These are phyloP conservation scores for Ceratoteleas bidentatus DNA, from an alignment of 1,140 invertebrate species.

Conservation along the genomic window DNA sequence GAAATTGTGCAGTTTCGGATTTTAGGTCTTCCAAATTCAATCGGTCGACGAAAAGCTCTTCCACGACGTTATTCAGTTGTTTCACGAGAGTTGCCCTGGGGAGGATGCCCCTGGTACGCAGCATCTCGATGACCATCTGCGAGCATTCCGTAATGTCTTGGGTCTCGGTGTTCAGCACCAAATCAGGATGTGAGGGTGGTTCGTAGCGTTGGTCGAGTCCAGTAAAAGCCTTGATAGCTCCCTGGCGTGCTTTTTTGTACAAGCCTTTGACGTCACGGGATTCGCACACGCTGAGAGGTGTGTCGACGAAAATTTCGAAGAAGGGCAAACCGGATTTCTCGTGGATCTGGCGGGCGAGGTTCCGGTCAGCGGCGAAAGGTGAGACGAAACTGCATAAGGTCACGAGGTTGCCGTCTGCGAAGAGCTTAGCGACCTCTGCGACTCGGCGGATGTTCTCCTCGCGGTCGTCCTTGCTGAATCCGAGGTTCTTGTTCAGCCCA, in stretches of 20 bases:
- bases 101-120: slow-evolving; percentile 85
- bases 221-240: slow-evolving; percentile 97
- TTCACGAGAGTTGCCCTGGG: slow-evolving; percentile 82
- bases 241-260: slow-evolving; percentile 97
- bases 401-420: slow-evolving; percentile 97
- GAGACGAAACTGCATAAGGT: slow-evolving; percentile 98
- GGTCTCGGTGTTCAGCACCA: slow-evolving; percentile 92
- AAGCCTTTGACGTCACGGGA: slow-evolving; percentile 96
- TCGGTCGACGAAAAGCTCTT: slow-evolving; percentile 91
- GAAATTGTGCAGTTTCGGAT: slow-evolving; percentile 86
- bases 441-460: slow-evolving; percentile 98
- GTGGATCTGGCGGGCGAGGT: slow-evolving; percentile 92
- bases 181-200: slow-evolving; percentile 91
- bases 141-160: slow-evolving; percentile 90
- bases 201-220: slow-evolving; percentile 98
- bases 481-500: slow-evolving; percentile 96
- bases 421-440: slow-evolving; percentile 97
- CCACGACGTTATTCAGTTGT: slow-evolving; percentile 77
- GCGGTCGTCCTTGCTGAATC: slow-evolving; percentile 95
- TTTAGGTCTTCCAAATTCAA: slow-evolving; percentile 83
- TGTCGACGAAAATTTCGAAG: slow-evolving; percentile 97
- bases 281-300: slow-evolving; percentile 96
- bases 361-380: slow-evolving; percentile 95
- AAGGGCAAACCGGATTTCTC: slow-evolving; percentile 92
- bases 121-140: slow-evolving; percentile 87